Base-by-base conservation (phyloP, 2,888 invertebrate genomes). In the Dorcus parallelipipedus region DNA sequence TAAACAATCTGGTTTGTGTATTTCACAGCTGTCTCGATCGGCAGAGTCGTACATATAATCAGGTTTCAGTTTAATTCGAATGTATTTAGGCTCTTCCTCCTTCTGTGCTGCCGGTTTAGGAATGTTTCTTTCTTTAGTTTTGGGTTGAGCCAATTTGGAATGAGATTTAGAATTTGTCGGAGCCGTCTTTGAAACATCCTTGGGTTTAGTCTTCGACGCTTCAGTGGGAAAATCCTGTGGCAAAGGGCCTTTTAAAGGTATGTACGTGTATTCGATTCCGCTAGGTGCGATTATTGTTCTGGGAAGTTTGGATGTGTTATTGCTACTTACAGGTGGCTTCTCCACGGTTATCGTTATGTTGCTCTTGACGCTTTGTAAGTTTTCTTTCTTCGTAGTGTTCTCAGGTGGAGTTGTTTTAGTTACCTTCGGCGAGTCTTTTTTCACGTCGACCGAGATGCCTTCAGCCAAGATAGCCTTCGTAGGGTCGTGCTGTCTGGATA, bases 11-110 rank as follows among this genome's bases (percentile, higher is more conserved):
- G 88, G 87, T 70, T 89, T 88, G 60, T 81, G 78, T 3, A 79
- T 71, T 57, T 80, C 79, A 2, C 17, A 14, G 9, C 17, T 10
- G 3, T 20, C 81, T n/a, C 81, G 77, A 49, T 82, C 83, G 61
- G 81, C 78, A 62, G 81, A 79, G 54, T 85, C 85, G 70, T 90
- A 90, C 75, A 89, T 83, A 49, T 86, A 83, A 72, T 90, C 90
- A 0, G 91, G 90, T 69, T 89, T 90, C 48, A 91, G 76, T 74
- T 87, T 86, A 60, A 89, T 89, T 59, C 88, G 79, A 64, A 88
- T 84, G 64, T 83, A 84, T 60, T 83, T 82, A 0, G 84, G 77
- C 65, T 78, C 76, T 9, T 70, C 69, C 41, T 63, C 55, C 17
- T 48, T 54, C 7, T 38, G 9, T 7, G n/a, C 2, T 14, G 48